Evolutionary conservation across 2,797 vertebrate genomes (phyloP).

Genomic region (Micropoecilia bifurca): DNA sequence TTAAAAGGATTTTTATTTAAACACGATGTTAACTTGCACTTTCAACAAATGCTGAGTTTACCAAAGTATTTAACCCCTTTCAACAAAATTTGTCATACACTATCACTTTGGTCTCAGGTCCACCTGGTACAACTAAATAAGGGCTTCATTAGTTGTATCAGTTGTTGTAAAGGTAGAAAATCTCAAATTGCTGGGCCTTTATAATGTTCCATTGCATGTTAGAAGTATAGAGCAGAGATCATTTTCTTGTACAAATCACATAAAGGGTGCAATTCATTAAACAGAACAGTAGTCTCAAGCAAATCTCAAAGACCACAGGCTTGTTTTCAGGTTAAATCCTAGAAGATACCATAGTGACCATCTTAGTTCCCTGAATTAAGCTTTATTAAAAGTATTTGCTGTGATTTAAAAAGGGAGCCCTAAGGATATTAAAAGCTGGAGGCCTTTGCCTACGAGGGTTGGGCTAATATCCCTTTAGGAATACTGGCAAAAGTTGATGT

Average conservation of each 20-base stretch:
- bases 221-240: neutral
- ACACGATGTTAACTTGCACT: neutral
- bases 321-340: neutral
- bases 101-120: no score
- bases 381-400: neutral
- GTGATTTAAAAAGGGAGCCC: neutral
- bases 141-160: neutral
- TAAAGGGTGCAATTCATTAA: no score
- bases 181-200: neutral
- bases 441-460: neutral
- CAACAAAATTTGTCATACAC: neutral
- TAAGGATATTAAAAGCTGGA: neutral
- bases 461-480: neutral
- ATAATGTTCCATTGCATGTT: neutral
- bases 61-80: neutral
- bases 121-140: neutral
- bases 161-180: neutral
- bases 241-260: neutral
- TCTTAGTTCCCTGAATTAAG: neutral
- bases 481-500: neutral
- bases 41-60: neutral
- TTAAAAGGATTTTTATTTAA: neutral
- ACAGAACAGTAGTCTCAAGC: neutral
- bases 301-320: neutral
- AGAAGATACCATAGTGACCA: neutral